phyloP scores from a whole-genome alignment of 2,888 invertebrate species.

The Hofmannophila pseudospretella region DNA sequence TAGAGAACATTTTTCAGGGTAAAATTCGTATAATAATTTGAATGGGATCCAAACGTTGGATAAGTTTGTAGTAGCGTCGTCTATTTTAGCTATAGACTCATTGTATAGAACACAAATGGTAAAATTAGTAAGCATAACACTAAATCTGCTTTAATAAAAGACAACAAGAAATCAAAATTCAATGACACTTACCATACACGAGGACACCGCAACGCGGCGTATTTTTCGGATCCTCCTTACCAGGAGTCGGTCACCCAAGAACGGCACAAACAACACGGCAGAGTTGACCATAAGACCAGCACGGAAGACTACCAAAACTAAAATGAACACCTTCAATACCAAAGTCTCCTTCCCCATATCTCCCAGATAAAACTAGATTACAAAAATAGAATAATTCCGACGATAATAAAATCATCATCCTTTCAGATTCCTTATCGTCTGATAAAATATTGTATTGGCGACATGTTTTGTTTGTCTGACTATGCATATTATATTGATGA shows the following conservation, averaged over 20 bases:
- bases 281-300: constrained; percentile 3
- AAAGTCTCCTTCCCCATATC: constrained; percentile 3
- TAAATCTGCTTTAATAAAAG: not conserved
- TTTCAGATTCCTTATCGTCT: constrained; percentile 26
- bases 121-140: too few species aligned
- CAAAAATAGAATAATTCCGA: not conserved
- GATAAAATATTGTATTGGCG: not conserved
- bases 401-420: constrained; percentile 28
- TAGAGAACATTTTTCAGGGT: too few species aligned
- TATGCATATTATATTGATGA: too few species aligned
- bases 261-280: constrained; percentile 3
- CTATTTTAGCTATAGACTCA: too few species aligned
- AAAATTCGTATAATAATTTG: too few species aligned
- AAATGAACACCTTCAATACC: not conserved
- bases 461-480: too few species aligned
- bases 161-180: not conserved
- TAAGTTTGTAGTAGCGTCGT: too few species aligned
- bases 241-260: constrained; percentile 1
- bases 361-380: constrained; percentile 7
- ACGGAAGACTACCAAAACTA: not conserved
- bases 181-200: constrained; percentile 2
- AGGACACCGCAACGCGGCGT: not conserved
- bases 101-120: too few species aligned
- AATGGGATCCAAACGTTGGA: too few species aligned
- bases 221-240: not conserved